Conservation (phyloP, 2,888 invertebrate genomes). For the Hypomecis punctinalis region DNA sequence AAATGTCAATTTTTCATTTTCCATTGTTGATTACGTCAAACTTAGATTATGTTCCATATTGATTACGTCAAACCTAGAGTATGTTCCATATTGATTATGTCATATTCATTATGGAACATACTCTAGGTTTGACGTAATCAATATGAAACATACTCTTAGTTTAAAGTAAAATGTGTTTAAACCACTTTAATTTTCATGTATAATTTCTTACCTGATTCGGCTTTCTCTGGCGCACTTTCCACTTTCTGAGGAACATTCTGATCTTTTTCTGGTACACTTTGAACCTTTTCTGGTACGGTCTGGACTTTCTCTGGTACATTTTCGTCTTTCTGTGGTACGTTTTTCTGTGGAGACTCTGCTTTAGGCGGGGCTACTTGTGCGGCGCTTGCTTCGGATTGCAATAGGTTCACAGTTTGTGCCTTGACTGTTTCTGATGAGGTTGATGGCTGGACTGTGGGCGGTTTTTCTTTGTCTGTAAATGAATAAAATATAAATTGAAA, state of each 20-base stretch:
- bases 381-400: constrained; percentile 57
- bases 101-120: too few relatives aligned
- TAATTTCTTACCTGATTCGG: too few relatives aligned
- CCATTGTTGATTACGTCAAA: too few relatives aligned
- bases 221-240: too few relatives aligned
- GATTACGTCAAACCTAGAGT: too few relatives aligned
- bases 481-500: neutral
- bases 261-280: neutral
- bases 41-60: too few relatives aligned
- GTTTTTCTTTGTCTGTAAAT: constrained; percentile 51
- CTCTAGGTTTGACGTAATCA: too few relatives aligned
- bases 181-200: too few relatives aligned
- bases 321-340: neutral
- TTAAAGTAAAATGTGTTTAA: too few relatives aligned
- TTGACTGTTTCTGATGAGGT: constrained; percentile 58
- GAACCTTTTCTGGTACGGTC: neutral
- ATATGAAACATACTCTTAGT: too few relatives aligned
- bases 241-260: neutral
- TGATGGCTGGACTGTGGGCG: constrained; percentile 51
- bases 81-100: too few relatives aligned
- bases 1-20: too few relatives aligned
- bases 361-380: constrained; percentile 18
- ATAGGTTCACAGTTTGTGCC: constrained; percentile 59
- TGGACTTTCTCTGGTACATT: neutral
- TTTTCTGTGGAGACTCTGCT: neutral